Conservation (phyloP, 2,113 vertebrate species). For the Gnathonemus longibarbis region DNA sequence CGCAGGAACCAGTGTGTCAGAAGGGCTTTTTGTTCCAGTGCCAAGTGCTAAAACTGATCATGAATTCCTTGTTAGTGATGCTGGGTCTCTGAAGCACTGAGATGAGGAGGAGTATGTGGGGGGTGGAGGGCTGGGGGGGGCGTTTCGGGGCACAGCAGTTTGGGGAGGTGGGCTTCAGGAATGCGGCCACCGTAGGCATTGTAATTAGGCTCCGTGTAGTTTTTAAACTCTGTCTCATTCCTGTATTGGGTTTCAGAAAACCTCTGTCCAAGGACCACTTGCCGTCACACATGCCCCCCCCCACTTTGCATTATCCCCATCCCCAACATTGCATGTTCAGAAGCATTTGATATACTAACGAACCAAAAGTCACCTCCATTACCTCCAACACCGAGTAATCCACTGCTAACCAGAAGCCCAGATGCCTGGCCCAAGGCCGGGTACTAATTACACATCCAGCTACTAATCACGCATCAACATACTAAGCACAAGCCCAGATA, state of each 20-base stretch:
- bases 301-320: not conserved
- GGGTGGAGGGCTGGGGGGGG: not conserved
- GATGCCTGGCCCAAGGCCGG: not conserved
- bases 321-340: not conserved
- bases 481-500: not conserved
- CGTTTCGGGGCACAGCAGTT: slow-evolving; percentile 14
- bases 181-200: slow-evolving; percentile 35
- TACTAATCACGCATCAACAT: not conserved
- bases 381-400: not conserved
- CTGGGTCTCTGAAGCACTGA: slow-evolving; percentile 40
- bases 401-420: not conserved
- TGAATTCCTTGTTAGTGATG: slow-evolving; percentile 40
- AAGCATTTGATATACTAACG: not conserved
- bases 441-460: not conserved
- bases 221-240: slow-evolving; percentile 33
- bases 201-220: slow-evolving; percentile 51
- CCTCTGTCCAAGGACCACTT: not conserved
- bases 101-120: slow-evolving; percentile 26
- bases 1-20: slow-evolving; percentile 56
- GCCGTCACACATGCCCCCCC: not conserved
- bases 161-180: slow-evolving; percentile 18
- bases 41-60: slow-evolving; percentile 50
- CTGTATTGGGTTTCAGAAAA: slow-evolving; percentile 20
- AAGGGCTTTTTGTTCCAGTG: slow-evolving; percentile 47
- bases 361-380: not conserved